Conservation (phyloP, 1,140 invertebrate genomes). For the Diabrotica undecimpunctata region DNA sequence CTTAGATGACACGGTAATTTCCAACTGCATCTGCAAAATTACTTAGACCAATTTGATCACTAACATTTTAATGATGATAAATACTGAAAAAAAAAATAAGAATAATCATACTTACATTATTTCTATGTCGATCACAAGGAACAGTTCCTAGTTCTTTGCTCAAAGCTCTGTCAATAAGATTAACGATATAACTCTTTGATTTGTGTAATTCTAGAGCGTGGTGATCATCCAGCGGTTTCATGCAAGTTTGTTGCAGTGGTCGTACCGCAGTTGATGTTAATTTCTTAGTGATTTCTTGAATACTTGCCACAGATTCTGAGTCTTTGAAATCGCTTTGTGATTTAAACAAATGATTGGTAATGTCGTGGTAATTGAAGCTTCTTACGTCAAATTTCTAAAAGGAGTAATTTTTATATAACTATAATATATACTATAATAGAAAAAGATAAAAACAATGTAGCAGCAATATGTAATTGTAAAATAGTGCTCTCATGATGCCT, state of each 20-base stretch:
- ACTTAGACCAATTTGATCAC: too few relatives aligned
- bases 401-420: too few relatives aligned
- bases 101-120: background rate
- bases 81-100: too few relatives aligned
- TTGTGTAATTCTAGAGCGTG: slow-evolving; percentile 45
- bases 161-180: slow-evolving; percentile 48
- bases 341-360: slow-evolving; percentile 7
- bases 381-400: slow-evolving; percentile 1
- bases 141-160: slow-evolving; percentile 44
- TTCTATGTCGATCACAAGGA: slow-evolving; percentile 22
- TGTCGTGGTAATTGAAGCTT: slow-evolving; percentile 29
- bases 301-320: background rate
- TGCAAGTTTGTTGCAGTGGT: background rate
- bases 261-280: background rate
- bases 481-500: too few relatives aligned
- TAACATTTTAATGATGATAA: too few relatives aligned
- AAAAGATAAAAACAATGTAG: too few relatives aligned
- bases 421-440: too few relatives aligned
- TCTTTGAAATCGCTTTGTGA: slow-evolving; percentile 8
- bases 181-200: slow-evolving; percentile 48
- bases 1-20: too few relatives aligned
- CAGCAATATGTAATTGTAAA: too few relatives aligned
- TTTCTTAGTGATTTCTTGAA: slow-evolving; percentile 10
- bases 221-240: slow-evolving; percentile 27
- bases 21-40: too few relatives aligned